Base-by-base conservation (phyloP, 2,888 invertebrate species). In the Sinopyrophorus schimmeli region DNA sequence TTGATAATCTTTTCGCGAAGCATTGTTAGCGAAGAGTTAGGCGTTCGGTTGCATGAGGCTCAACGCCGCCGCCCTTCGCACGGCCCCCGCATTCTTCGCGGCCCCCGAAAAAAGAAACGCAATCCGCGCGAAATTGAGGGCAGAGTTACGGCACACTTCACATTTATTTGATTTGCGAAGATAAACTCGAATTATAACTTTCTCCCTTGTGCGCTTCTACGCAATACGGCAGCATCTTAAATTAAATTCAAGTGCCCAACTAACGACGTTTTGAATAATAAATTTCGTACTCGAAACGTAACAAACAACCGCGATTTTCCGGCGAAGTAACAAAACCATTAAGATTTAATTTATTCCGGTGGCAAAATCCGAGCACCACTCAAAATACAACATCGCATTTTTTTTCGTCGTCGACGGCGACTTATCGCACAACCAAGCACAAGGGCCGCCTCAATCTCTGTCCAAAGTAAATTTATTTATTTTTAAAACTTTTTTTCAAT, bases 1-100 rank as follows among this genome's bases (percentile, higher is more conserved):
- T 44, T 34, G n/a, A 43, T 14, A 16, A 27, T 44, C 50, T 34
- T 28, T 35, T 39, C 35, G 21, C 39, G 17, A 40, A 31, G 42
- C 49, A 49, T 49, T 23, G 30, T 32, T 21, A n/a, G 5, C 15
- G 32, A 11, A 12, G 5, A n/a, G 14, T 41, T 23, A 41, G 12
- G 23, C 35, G 15, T 30, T 35, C 17, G n/a, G 23, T 20, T 18
- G 14, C 35, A 32, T 26, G 27, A 18, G 20, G 6, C 20, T 18
- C 20, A n/a, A n/a, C n/a, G n/a, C n/a, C n/a, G n/a, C n/a, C n/a
- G n/a, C n/a, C n/a, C n/a, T n/a, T n/a, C n/a, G n/a, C n/a, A n/a
- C n/a, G n/a, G n/a, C n/a, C n/a, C n/a, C n/a, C n/a, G n/a, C n/a
- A n/a, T n/a, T n/a, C n/a, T n/a, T n/a, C n/a, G n/a, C n/a, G n/a